Evolutionary conservation across 1,140 invertebrate species (phyloP).

Genomic region (Drosophila ambigua): DNA sequence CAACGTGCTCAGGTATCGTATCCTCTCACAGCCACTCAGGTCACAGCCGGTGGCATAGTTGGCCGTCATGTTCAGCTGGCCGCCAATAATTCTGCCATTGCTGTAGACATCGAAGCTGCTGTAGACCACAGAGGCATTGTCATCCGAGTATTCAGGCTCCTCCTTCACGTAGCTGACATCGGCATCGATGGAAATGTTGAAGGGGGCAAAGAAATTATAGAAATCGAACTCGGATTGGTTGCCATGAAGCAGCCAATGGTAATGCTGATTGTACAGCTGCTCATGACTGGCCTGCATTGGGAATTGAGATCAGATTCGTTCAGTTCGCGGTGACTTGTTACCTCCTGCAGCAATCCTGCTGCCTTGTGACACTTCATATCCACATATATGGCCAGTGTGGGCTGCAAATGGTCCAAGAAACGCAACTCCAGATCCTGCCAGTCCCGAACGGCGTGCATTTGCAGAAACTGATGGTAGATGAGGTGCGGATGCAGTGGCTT

Average conservation of each 20-base stretch:
- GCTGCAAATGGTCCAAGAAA: slow-evolving; percentile 53
- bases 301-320: not conserved
- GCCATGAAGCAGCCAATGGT: slow-evolving; percentile 72
- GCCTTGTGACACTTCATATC: slow-evolving; percentile 57
- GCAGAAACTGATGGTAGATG: slow-evolving; percentile 65
- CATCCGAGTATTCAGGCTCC: not conserved
- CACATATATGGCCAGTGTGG: slow-evolving; percentile 64
- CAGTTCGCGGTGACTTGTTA: not conserved
- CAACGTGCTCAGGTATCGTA: slow-evolving; percentile 52
- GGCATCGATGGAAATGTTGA: slow-evolving; percentile 72
- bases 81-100: slow-evolving; percentile 74
- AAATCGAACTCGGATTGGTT: slow-evolving; percentile 19
- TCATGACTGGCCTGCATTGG: slow-evolving; percentile 39
- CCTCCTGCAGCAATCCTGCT: slow-evolving; percentile 44
- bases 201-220: slow-evolving; percentile 36
- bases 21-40: slow-evolving; percentile 11
- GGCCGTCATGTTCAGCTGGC: slow-evolving; percentile 66
- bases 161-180: slow-evolving; percentile 58
- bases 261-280: slow-evolving; percentile 71
- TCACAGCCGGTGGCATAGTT: slow-evolving; percentile 59
- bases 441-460: slow-evolving; percentile 23
- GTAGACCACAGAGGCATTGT: slow-evolving; percentile 14
- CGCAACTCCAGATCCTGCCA: slow-evolving; percentile 49
- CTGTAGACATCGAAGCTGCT: slow-evolving; percentile 70
- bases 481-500: slow-evolving; percentile 21